Base-by-base conservation (phyloP, 92 coral and sea anemone genomes). In the Ricordea florida region DNA sequence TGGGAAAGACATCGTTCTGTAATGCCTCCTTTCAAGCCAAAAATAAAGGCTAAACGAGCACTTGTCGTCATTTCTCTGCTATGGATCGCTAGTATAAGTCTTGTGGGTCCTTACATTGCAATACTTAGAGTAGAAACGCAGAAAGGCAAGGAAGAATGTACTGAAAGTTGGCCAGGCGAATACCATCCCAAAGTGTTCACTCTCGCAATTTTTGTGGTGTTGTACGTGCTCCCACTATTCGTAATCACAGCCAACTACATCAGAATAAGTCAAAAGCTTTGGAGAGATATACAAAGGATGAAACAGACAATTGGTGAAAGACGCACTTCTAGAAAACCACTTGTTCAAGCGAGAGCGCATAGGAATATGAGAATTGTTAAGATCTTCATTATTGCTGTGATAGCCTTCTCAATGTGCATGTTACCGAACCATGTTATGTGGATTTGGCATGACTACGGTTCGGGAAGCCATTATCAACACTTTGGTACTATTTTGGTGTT, bases 391-490 rank as follows among this genome's bases (percentile, higher is more conserved):
- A 52, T 87, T 25, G 93, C 83, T 3, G 93, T 91, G 28, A 66
- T 91, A 3, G 87, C 79, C 29, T 91, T 91, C 45, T 85, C 90
- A 7, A 16, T 87, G 15, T 91, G 97, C 31, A 87, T 91, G 97
- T 49, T 82, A 1, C 97, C 97, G 2, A 79, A 85, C 30, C 93
- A 91, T 33, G 55, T 91, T 8, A 83, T 87, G 90, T 91, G 97
- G 97, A 83, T 91, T 10, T 91, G 97, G 97, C 78, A 82, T 24
- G 97, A 85, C 23, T 91, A 41, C 35, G 97, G 97, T 1, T 56
- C 68, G 13, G 97, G 93, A 3, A 10, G 22, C 5, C 15, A 24
- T 35, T 69, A 74, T 74, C 57, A 74, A 22, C 46, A 79, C 34
- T 91, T 91, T 23, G 11, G 21, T 11, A 69, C 72, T 36, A 70